Conservation (phyloP, 2,888 invertebrate genomes). For the Cryptocephalus moraei region DNA sequence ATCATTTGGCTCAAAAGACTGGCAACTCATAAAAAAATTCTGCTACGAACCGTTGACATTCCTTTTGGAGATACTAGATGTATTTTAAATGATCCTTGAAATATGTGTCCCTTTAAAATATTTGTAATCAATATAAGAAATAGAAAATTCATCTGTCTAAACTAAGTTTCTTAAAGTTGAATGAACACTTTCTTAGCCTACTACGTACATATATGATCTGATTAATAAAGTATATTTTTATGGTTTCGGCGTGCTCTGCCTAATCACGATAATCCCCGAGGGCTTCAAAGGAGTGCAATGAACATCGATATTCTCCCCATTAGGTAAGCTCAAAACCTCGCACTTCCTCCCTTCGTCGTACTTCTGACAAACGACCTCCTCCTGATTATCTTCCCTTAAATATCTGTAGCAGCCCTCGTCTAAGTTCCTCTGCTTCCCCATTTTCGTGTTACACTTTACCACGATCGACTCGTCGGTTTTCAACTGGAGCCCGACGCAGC, state of each 20-base stretch:
- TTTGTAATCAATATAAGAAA: too few species aligned
- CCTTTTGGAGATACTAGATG: too few species aligned
- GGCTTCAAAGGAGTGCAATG: constrained; percentile 1
- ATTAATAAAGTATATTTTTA: neutral
- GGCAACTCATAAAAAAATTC: too few species aligned
- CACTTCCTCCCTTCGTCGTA: constrained; percentile 4
- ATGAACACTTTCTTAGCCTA: too few species aligned
- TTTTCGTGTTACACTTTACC: constrained; percentile 3
- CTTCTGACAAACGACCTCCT: constrained; percentile 6
- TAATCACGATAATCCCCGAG: neutral
- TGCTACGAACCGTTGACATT: too few species aligned
- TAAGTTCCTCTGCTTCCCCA: neutral
- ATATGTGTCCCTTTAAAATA: too few species aligned
- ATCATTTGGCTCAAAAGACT: too few species aligned
- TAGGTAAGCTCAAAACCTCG: constrained; percentile 3
- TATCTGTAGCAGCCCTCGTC: constrained; percentile 5
- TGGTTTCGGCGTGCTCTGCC: neutral
- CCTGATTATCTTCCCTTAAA: constrained; percentile 3
- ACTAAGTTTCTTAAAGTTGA: too few species aligned
- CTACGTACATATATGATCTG: too few species aligned
- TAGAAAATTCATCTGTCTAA: too few species aligned
- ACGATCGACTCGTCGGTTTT: constrained; percentile 5
- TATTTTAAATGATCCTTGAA: too few species aligned
- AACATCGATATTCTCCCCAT: constrained; percentile 3
- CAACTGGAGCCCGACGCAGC: constrained; percentile 5